Evolutionary conservation across 2,888 invertebrate species (phyloP), one percentile per base, ranked within the genome.

Genomic region (Ophion obscuratus): DNA sequence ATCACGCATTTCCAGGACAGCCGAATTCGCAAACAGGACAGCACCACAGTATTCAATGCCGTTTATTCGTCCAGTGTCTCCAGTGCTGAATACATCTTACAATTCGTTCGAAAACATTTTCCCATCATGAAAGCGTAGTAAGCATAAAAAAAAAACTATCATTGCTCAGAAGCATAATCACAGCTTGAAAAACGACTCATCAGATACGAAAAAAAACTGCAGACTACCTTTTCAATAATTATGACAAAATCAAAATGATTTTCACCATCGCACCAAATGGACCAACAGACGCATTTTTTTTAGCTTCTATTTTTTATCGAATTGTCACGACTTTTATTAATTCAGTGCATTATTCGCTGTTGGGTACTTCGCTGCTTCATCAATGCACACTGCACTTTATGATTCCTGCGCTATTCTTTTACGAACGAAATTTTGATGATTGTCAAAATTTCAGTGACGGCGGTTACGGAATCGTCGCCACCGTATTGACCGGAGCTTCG

Each of bases 1-100:
- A 92, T 96, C 88, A 90, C 93, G 9, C n/a, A 24, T 17, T 92
- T 88, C 80, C 94, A 90, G 24, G 86, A 88, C 14, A 90, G 90
- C 2, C 92, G 92, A 83, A 94, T 95, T 59, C 92, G 94, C 2
- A 92, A 91, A 71, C 95, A 95, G 86, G 95, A 95, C 87, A 93
- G 92, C 17, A 87, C 88, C 0, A 88, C 87, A 6, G 93, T 94
- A 0, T 94, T 95, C 64, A 89, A 90, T 17, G 88, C 93, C 0
- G 93, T 95, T 64, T 90, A 73, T 89, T 92, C 68, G n/a, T 89
- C 85, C 88, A 92, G 90, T 84, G 83, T 59, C 83, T 87, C 83
- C 90, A 94, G 87, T 64, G 94, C 90, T 83, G 93, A 89, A 86
- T 94, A 76, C 91, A 83, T 92, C 4, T 57, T 93, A 9, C 83